Evolutionary conservation across 2,888 invertebrate species (phyloP).

Genomic region (Thecophora atra): DNA sequence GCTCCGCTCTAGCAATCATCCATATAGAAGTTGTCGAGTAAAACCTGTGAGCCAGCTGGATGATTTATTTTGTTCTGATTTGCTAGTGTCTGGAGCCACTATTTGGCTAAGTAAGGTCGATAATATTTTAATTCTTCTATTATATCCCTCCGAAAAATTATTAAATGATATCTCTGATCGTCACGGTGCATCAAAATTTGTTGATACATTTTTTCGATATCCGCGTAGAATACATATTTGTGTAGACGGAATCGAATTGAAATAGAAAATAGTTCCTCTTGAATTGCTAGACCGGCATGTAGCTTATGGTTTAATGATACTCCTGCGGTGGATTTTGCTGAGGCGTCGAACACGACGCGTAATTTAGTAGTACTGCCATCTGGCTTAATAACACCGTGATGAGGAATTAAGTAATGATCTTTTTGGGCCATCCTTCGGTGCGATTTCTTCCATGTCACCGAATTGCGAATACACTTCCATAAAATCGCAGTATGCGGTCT

Average conservation of each 20-base stretch:
- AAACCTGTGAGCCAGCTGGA: too few relatives aligned
- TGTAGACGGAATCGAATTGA: background rate
- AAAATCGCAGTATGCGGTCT: too few relatives aligned
- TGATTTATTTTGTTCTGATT: too few relatives aligned
- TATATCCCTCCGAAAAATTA: background rate
- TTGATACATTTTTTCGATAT: conserved; percentile 18
- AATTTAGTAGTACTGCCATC: background rate
- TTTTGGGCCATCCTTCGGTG: too few relatives aligned
- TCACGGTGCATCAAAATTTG: background rate
- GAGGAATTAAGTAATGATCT: background rate
- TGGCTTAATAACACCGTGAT: background rate
- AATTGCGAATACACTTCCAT: too few relatives aligned
- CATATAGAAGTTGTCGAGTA: too few relatives aligned
- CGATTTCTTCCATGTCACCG: too few relatives aligned
- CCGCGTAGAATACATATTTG: background rate
- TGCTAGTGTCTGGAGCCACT: too few relatives aligned
- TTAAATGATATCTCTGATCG: background rate
- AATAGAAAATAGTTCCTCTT: background rate
- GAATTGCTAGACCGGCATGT: background rate
- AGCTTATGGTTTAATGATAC: background rate
- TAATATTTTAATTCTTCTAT: background rate
- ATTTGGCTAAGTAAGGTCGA: background rate
- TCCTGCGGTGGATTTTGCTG: background rate
- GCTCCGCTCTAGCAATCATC: too few relatives aligned
- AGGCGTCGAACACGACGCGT: background rate